Evolutionary conservation across 2,797 vertebrate genomes (phyloP), one percentile per base, ranked within the genome.

Genomic region (Echiichthys vipera): DNA sequence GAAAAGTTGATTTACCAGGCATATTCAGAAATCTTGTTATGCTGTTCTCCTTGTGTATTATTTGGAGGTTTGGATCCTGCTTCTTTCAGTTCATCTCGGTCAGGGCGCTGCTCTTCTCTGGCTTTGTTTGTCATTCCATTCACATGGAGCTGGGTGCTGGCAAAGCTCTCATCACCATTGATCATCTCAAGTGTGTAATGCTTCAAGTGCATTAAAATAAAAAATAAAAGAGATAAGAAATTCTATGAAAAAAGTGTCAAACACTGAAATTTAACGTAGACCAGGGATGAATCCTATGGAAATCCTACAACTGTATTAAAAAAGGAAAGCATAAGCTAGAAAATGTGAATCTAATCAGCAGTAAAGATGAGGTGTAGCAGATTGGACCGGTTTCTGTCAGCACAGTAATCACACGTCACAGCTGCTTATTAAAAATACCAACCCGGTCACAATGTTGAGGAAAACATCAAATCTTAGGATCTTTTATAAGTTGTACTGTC

Each of bases 131-230:
- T 77, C 47, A 70, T 12, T 40, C 68, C 74, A 24, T 71, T 85
- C 32, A 72, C 73, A 69, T 47, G 71, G 39, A 71, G 49, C 20
- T 36, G 93, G 65, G 78, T 71, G 72, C 46, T 78, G 79, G 27
- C 66, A 32, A 36, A 46, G 17, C 66, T 65, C 74, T 36, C 22
- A 75, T 77, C 10, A 37, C 54, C 78, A 27, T 66, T 89, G 54
- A 91, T 89, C 43, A 90, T 70, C 61, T 91, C 91, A 34, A 90
- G 70, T 47, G 84, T 86, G 7, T 67, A 94, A 74, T 93, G 90
- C 64, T 96, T 94, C 92, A 93, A 71, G 11, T 42, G 40, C 3
- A 65, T 0, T 3, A 25, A 51, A 57, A 47, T n/a, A 7, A n/a
- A 40, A 20, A 2, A 20, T 15, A 58, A 5, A 32, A 53, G 0